Evolutionary conservation across 2,113 vertebrate species (phyloP).

Genomic region (Lynx canadensis): DNA sequence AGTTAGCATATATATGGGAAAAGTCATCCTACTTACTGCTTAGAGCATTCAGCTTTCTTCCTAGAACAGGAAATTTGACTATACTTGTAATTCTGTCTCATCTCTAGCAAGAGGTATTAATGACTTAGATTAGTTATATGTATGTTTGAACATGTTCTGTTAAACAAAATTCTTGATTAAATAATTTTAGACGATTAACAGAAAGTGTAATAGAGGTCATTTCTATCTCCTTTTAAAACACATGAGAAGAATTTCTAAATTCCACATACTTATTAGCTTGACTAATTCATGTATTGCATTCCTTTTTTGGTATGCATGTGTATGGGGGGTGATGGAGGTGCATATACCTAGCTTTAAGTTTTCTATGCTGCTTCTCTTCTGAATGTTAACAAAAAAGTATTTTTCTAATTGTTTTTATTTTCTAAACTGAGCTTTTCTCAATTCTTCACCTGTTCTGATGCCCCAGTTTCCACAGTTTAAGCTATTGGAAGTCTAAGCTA

Average conservation of each 20-base stretch:
- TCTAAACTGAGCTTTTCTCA: not conserved
- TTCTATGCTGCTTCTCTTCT: conserved; percentile 14
- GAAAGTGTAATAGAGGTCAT: not conserved
- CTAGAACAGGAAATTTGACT: not conserved
- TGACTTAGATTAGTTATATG: not conserved
- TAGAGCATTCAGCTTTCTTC: not conserved
- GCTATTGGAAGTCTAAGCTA: not conserved
- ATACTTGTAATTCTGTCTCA: not conserved
- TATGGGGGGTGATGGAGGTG: not conserved
- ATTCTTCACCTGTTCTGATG: not conserved
- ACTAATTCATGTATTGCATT: not conserved
- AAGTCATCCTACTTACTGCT: not conserved
- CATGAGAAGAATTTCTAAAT: conserved; percentile 1
- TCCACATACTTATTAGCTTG: not conserved
- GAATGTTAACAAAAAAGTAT: not conserved
- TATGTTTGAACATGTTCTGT: not conserved
- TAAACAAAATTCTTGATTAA: conserved; percentile 44
- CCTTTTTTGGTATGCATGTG: not conserved
- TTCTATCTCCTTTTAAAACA: not conserved
- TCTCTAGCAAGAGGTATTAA: not conserved
- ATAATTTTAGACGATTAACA: not conserved
- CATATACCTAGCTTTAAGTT: not conserved
- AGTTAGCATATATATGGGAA: not conserved
- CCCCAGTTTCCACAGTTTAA: not conserved
- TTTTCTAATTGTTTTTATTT: not conserved